Evolutionary conservation across 2,797 vertebrate genomes (phyloP).

Genomic region (Pseudochaenichthys georgianus): DNA sequence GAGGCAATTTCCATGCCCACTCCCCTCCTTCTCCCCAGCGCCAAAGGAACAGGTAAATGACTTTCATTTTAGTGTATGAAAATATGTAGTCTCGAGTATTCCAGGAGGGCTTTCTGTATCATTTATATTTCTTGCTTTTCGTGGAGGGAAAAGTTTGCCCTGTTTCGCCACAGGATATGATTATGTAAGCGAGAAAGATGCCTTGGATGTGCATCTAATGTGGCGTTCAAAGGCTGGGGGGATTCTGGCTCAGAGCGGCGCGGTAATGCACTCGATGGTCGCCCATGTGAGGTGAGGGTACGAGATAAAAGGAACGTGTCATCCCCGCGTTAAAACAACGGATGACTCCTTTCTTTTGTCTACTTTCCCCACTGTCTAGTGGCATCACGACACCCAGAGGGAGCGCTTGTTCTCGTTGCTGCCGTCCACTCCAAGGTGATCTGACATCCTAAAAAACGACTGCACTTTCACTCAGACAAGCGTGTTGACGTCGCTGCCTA

Average conservation of each 20-base stretch:
- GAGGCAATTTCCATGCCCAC: conserved; percentile 60
- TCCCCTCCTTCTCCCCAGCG: conserved; percentile 27
- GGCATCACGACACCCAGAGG: conserved; percentile 61
- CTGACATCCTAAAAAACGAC: conserved; percentile 80
- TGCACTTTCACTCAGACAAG: conserved; percentile 77
- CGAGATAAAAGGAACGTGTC: conserved; percentile 55
- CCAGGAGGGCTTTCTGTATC: background rate
- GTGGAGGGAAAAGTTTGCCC: conserved; percentile 16
- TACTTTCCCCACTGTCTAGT: conserved; percentile 32
- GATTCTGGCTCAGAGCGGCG: conserved; percentile 38
- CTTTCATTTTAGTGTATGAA: conserved; percentile 55
- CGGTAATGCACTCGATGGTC: conserved; percentile 25
- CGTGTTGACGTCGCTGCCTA: conserved; percentile 62
- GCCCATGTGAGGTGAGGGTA: conserved; percentile 15
- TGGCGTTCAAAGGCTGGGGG: conserved; percentile 27
- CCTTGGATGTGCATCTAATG: conserved; percentile 48
- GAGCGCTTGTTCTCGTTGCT: conserved; percentile 64
- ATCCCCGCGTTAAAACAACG: conserved; percentile 16
- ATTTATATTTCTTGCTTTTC: conserved; percentile 18
- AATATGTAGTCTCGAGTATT: conserved; percentile 52
- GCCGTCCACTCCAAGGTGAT: conserved; percentile 75
- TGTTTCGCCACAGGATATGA: conserved; percentile 40
- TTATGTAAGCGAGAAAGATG: conserved; percentile 45
- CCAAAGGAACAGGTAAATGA: conserved; percentile 47
- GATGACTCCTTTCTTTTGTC: conserved; percentile 30